Evolutionary conservation across 2,888 invertebrate species (phyloP).

Genomic region (Papilio elwesi): DNA sequence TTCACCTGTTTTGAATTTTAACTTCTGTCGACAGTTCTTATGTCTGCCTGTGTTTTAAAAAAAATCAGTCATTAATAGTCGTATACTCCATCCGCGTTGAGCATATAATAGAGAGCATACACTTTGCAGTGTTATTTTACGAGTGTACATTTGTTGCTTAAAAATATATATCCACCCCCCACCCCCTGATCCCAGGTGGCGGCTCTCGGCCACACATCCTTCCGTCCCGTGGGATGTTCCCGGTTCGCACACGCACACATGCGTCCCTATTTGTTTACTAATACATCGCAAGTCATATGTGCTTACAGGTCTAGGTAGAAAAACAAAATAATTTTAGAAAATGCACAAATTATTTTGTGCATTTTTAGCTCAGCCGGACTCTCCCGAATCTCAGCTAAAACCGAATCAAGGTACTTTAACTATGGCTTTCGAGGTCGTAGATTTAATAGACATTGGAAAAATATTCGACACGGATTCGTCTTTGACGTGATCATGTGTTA

Average conservation of each 20-base stretch:
- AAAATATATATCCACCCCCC: conserved; percentile 45
- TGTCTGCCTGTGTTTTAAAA: no score
- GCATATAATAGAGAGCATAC: no score
- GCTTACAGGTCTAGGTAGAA: conserved; percentile 8
- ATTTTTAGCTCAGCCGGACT: no score
- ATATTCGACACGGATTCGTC: conserved; percentile 4
- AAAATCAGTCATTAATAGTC: no score
- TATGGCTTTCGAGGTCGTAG: conserved; percentile 2
- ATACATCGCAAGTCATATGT: conserved; percentile 34
- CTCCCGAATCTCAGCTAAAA: no score
- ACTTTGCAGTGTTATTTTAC: conserved; percentile 3
- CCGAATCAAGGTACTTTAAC: background rate
- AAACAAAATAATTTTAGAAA: conserved; percentile 4
- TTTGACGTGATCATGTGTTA: conserved; percentile 29
- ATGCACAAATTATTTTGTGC: no score
- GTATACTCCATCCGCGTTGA: no score
- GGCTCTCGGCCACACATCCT: conserved; percentile 78
- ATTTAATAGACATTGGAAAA: conserved; percentile 17
- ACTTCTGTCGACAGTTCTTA: no score
- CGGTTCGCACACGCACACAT: conserved; percentile 59
- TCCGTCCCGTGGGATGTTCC: conserved; percentile 73
- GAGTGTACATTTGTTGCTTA: conserved; percentile 41
- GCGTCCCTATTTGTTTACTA: conserved; percentile 45
- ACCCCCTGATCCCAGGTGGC: conserved; percentile 75
- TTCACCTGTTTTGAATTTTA: no score